Conservation (phyloP, 2,797 vertebrate species). For the Sebastiscus albofasciatus region DNA sequence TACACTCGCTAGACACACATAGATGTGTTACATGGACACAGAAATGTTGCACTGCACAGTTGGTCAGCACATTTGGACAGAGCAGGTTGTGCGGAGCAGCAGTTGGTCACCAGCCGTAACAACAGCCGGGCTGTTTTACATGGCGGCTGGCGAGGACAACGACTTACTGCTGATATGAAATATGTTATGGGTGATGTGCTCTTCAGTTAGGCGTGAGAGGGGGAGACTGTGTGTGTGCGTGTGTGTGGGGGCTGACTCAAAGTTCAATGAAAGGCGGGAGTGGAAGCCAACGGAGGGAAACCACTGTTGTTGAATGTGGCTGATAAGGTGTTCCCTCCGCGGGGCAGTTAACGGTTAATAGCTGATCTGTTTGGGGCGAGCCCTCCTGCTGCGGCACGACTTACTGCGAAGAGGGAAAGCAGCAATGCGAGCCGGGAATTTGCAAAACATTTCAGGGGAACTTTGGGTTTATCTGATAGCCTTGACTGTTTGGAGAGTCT, state of each 20-base stretch:
- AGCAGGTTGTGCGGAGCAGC: conserved; percentile 8
- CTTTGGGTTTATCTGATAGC: conserved; percentile 6
- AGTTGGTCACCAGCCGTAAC: conserved; percentile 39
- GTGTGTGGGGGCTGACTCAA: neutral
- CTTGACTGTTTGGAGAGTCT: conserved; percentile 19
- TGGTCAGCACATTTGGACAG: conserved; percentile 5
- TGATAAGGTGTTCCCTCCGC: conserved; percentile 57
- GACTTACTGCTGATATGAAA: conserved; percentile 38
- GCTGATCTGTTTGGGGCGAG: conserved; percentile 20
- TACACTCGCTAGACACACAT: neutral
- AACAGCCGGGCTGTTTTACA: conserved; percentile 43
- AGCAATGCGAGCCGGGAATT: conserved; percentile 20
- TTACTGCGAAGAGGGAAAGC: neutral
- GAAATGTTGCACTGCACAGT: neutral
- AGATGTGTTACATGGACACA: neutral
- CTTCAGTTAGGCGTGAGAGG: conserved; percentile 18
- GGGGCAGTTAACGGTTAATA: conserved; percentile 64
- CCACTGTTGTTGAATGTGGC: conserved; percentile 14
- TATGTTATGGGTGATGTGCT: neutral
- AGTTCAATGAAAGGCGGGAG: conserved; percentile 31
- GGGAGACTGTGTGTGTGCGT: neutral
- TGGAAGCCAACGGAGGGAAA: conserved; percentile 52
- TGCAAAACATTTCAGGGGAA: conserved; percentile 41
- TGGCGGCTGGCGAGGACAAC: neutral
- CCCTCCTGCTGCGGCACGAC: neutral